Percentiles rank a stretch among this genome's conserved stretches.
These are phyloP conservation scores for Heliconius aoede DNA, from an alignment of 2,888 invertebrate genomes.

Conservation along the genomic window DNA sequence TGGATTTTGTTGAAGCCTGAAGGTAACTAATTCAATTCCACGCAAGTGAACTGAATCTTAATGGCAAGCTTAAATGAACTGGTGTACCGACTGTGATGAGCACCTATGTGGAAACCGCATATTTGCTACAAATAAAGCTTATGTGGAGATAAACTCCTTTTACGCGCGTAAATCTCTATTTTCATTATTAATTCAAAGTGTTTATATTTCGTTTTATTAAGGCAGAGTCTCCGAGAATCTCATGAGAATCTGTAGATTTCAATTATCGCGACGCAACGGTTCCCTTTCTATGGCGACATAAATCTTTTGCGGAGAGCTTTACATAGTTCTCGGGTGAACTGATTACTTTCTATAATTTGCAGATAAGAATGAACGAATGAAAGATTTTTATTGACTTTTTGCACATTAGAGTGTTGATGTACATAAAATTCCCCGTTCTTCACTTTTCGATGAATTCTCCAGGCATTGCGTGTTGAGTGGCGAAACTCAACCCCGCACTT, in stretches of 20 bases:
- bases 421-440: background rate
- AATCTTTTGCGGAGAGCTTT: slow-evolving; percentile 10
- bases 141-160: background rate
- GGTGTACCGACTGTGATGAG: slow-evolving; percentile 28
- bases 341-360: slow-evolving; percentile 10
- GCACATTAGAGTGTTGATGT: background rate
- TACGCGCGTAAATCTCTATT: background rate
- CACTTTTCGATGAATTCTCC: too few relatives aligned
- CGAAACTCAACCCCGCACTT: too few relatives aligned
- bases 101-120: slow-evolving; percentile 25
- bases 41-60: slow-evolving; percentile 35
- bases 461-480: too few relatives aligned
- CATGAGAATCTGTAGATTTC: too few relatives aligned
- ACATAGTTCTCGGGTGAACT: background rate
- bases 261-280: slow-evolving; percentile 1
- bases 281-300: slow-evolving; percentile 13
- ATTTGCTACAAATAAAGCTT: slow-evolving; percentile 18
- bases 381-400: background rate
- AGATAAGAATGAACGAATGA: background rate
- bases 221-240: too few relatives aligned
- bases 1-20: slow-evolving; percentile 6
- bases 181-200: background rate
- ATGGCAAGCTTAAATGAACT: slow-evolving; percentile 37
- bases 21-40: slow-evolving; percentile 33
- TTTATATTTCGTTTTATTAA: slow-evolving; percentile 2